These are phyloP conservation scores for Phengaris arion DNA, from an alignment of 2,888 invertebrate species.

Conservation along the genomic window DNA sequence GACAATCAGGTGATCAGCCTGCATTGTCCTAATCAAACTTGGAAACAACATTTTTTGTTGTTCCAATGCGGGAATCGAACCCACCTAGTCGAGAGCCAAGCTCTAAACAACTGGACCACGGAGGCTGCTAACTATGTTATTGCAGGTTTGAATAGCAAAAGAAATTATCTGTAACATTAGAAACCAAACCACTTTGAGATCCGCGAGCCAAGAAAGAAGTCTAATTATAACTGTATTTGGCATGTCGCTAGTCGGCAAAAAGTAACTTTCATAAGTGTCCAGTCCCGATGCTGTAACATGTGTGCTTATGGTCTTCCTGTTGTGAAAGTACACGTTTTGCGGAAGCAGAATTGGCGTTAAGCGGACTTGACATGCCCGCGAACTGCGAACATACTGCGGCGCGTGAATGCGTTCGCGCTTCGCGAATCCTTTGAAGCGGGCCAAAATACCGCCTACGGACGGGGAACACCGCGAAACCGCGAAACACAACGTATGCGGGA, in stretches of 20 bases:
- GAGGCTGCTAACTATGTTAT: too few relatives aligned
- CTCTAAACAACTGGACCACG: too few relatives aligned
- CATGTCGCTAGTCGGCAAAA: neutral
- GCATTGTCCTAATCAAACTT: too few relatives aligned
- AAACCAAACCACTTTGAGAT: neutral
- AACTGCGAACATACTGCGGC: too few relatives aligned
- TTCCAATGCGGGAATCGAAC: too few relatives aligned
- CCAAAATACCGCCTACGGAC: too few relatives aligned
- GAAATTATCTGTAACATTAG: neutral
- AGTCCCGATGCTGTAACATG: neutral
- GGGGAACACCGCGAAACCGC: neutral
- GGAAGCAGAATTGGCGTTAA: neutral
- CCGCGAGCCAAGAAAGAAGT: neutral
- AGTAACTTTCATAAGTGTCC: constrained; percentile 9
- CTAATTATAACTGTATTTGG: constrained; percentile 15
- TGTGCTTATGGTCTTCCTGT: constrained; percentile 8
- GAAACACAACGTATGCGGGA: neutral
- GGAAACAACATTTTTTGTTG: too few relatives aligned
- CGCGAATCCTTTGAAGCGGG: too few relatives aligned
- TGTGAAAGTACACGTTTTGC: neutral
- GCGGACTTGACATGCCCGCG: neutral
- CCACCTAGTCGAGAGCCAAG: too few relatives aligned
- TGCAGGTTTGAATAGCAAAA: neutral
- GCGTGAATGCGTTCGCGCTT: too few relatives aligned
- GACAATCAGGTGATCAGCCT: too few relatives aligned